phyloP scores from a whole-genome alignment of 2,113 vertebrate genomes.

The Lepidothrix coronata region DNA sequence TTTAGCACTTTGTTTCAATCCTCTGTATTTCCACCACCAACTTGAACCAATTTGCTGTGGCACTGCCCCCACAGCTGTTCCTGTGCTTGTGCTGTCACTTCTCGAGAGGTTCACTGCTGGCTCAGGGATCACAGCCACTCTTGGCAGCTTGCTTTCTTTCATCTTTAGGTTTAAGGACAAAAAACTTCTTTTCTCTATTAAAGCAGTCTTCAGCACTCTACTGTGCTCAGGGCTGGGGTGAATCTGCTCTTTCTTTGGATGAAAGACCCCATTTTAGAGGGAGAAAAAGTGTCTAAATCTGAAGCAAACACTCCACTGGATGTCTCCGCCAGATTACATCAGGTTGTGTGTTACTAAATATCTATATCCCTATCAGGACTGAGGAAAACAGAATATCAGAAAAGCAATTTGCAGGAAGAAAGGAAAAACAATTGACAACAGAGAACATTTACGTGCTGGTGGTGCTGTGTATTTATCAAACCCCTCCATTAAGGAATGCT shows the following conservation, averaged over 20 bases:
- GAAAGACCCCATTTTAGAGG: background rate
- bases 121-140: background rate
- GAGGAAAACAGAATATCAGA: background rate
- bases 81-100: background rate
- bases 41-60: background rate
- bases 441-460: background rate
- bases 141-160: background rate
- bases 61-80: background rate
- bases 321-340: background rate
- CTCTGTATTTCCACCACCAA: background rate
- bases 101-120: background rate
- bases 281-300: background rate
- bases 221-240: rapidly evolving
- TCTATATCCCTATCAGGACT: background rate
- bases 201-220: background rate
- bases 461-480: background rate
- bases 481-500: background rate
- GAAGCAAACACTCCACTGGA: background rate
- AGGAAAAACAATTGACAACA: background rate
- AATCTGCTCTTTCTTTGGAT: background rate
- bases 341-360: background rate
- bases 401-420: background rate
- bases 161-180: background rate
- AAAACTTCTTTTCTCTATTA: background rate
- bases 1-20: background rate